Percentiles rank a stretch among this genome's conserved stretches.
phyloP scores from a whole-genome alignment of 2,888 invertebrate species.

The Pseudanteris insignis region DNA sequence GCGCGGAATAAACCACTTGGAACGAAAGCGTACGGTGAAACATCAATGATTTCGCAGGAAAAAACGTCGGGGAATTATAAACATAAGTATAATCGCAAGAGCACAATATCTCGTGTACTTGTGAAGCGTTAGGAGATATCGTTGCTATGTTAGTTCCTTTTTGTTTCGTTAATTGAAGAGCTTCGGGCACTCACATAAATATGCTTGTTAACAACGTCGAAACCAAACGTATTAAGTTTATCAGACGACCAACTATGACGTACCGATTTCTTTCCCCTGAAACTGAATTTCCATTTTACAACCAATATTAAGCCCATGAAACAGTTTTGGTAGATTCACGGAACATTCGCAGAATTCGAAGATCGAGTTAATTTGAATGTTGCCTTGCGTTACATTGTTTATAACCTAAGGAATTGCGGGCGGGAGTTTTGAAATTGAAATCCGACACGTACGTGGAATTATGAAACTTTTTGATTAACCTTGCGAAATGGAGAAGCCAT shows the following conservation, averaged over 20 bases:
- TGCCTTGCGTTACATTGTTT: too few relatives aligned
- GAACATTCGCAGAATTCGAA: too few relatives aligned
- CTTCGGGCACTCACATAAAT: constrained; percentile 31
- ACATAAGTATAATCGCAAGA: constrained; percentile 34
- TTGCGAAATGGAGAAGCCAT: constrained; percentile 23
- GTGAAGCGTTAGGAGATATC: constrained; percentile 18
- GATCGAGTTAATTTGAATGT: too few relatives aligned
- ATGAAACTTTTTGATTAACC: constrained; percentile 45
- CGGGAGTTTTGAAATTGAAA: too few relatives aligned
- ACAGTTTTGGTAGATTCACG: too few relatives aligned
- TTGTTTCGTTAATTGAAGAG: constrained; percentile 39
- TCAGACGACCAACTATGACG: too few relatives aligned
- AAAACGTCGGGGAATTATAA: constrained; percentile 32
- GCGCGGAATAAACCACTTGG: constrained; percentile 36
- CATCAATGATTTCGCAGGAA: constrained; percentile 31
- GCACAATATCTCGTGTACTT: constrained; percentile 35
- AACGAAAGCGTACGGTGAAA: constrained; percentile 24
- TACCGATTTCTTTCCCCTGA: too few relatives aligned
- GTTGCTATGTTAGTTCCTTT: constrained; percentile 20
- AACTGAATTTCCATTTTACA: too few relatives aligned
- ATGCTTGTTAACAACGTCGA: constrained; percentile 18
- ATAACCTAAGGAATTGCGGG: too few relatives aligned
- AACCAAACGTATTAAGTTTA: too few relatives aligned
- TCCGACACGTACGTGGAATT: constrained; percentile 15
- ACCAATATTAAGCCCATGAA: too few relatives aligned